phyloP scores from a whole-genome alignment of 1,140 invertebrate genomes.

The Neodiprion fabricii region DNA sequence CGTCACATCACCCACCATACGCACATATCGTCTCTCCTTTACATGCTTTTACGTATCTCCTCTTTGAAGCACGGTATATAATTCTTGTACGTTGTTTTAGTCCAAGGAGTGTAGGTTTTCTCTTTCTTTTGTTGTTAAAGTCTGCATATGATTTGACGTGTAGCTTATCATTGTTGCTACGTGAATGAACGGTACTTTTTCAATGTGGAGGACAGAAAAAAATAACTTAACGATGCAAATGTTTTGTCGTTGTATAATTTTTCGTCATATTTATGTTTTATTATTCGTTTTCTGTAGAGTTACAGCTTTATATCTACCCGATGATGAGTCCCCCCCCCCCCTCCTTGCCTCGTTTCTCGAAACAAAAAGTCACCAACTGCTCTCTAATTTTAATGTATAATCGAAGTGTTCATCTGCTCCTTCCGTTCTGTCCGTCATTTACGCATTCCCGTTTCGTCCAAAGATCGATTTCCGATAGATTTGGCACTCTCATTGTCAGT shows the following conservation, averaged over 20 bases:
- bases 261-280: not conserved
- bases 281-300: no score
- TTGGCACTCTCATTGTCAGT: not conserved
- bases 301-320: not conserved
- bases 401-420: not conserved
- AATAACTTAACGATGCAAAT: not conserved
- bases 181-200: not conserved
- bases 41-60: no score
- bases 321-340: not conserved
- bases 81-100: no score
- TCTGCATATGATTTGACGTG: no score
- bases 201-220: not conserved
- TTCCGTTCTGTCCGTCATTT: not conserved
- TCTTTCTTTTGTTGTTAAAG: no score
- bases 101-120: no score
- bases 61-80: no score
- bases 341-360: not conserved
- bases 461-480: not conserved
- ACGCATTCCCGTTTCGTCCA: not conserved
- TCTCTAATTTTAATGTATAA: constrained; percentile 12
- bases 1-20: no score
- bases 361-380: constrained; percentile 11
- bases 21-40: no score
- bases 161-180: no score
- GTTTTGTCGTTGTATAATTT: not conserved